Evolutionary conservation across 1,140 invertebrate genomes (phyloP).

Genomic region (Drosophila arizonae): DNA sequence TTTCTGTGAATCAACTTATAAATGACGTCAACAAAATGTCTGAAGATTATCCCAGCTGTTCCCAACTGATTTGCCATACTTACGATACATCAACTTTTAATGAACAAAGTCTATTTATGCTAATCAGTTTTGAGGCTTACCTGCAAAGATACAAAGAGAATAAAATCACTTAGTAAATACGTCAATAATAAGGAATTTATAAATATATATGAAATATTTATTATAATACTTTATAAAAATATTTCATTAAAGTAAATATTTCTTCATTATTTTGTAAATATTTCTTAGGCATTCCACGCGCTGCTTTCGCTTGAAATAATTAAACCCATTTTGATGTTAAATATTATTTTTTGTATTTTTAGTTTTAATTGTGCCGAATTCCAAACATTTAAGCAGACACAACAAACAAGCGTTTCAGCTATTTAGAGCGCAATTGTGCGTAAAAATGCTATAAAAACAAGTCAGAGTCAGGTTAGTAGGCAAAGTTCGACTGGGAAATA

Average conservation of each 20-base stretch:
- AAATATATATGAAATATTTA: too few relatives aligned
- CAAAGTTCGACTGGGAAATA: too few relatives aligned
- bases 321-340: neutral
- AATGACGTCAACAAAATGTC: neutral
- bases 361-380: constrained; percentile 26
- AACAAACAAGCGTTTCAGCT: constrained; percentile 8
- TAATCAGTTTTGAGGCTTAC: constrained; percentile 1
- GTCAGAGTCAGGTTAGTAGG: too few relatives aligned
- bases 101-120: neutral
- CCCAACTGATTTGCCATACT: neutral
- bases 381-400: constrained; percentile 18
- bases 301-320: constrained; percentile 11
- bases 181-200: neutral
- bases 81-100: neutral
- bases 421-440: constrained; percentile 24
- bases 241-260: neutral
- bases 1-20: neutral
- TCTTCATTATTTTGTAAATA: neutral
- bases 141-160: constrained; percentile 16
- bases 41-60: neutral
- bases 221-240: neutral
- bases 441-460: constrained; percentile 10
- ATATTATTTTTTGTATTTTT: constrained; percentile 10
- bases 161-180: neutral
- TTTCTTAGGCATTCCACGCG: constrained; percentile 1